phyloP scores from a whole-genome alignment of 64 coral and sea anemone genomes.

The Actinia equina region DNA sequence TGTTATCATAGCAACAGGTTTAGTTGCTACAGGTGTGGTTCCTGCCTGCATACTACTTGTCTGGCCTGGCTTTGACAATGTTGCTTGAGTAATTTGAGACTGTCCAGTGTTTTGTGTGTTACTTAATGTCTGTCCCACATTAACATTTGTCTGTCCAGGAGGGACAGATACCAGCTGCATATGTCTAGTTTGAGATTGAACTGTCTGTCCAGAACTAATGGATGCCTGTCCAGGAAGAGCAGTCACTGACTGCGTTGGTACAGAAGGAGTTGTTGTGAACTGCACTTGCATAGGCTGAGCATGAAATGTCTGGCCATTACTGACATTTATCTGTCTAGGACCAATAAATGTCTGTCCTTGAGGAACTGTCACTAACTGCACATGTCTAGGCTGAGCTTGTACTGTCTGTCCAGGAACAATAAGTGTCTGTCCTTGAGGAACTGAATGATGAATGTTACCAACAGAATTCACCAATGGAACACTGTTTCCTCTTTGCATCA shows the following conservation, averaged over 20 bases:
- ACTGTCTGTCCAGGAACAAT: background rate
- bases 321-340: background rate
- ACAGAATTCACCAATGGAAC: background rate
- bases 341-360: background rate
- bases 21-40: background rate
- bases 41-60: background rate
- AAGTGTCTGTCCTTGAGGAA: no score
- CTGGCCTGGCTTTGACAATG: background rate
- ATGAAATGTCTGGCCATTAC: no score
- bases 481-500: background rate
- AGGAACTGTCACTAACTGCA: constrained; percentile 4
- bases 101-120: background rate
- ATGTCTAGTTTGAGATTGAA: background rate
- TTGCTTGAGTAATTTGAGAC: background rate
- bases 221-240: no score
- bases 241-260: no score
- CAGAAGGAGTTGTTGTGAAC: no score
- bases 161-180: background rate
- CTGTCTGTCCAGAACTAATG: background rate
- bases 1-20: background rate
- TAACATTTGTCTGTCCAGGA: background rate
- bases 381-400: constrained; percentile 37
- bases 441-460: constrained; percentile 23
- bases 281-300: no score
- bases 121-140: background rate